A percentile compares a stretch with the other conserved stretches of the same genome.
Evolutionary conservation across 2,888 invertebrate species (phyloP).

Genomic region (Rhagium mordax): DNA sequence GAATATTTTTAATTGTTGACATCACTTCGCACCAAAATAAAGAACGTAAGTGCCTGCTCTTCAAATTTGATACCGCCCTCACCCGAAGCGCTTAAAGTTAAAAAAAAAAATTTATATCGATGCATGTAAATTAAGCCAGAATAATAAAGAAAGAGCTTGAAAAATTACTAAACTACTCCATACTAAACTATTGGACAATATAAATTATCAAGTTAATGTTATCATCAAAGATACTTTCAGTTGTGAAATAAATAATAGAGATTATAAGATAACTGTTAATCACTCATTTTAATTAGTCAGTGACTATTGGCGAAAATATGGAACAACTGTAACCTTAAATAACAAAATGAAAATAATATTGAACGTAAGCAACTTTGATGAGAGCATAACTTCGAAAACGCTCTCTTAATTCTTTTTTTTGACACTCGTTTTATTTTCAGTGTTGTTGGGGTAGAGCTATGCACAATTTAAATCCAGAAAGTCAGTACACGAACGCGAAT

Average conservation of each 20-base stretch:
- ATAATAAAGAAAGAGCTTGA: too few relatives aligned
- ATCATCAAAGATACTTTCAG: neutral
- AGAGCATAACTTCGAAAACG: too few relatives aligned
- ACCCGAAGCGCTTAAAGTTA: too few relatives aligned
- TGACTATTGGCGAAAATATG: neutral
- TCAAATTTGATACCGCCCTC: too few relatives aligned
- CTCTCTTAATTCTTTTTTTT: neutral
- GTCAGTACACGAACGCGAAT: slow-evolving; percentile 76
- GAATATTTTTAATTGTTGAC: too few relatives aligned
- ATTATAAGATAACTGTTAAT: slow-evolving; percentile 17
- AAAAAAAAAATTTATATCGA: too few relatives aligned
- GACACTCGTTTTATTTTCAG: slow-evolving; percentile 62
- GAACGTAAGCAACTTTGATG: neutral
- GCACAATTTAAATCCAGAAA: slow-evolving; percentile 79
- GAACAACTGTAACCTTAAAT: neutral
- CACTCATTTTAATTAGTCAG: neutral
- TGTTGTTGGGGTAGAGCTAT: slow-evolving; percentile 79
- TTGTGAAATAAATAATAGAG: slow-evolving; percentile 1
- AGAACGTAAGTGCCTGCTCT: too few relatives aligned
- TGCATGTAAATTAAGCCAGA: too few relatives aligned
- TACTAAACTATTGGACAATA: neutral
- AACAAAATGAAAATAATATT: slow-evolving; percentile 14
- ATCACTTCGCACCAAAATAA: too few relatives aligned
- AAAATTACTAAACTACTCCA: neutral
- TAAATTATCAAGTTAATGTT: slow-evolving; percentile 6